A percentile compares a stretch with the other conserved stretches of the same genome.
These are phyloP conservation scores for Sphaerophoria rueppellii DNA, from an alignment of 2,888 invertebrate species.

Conservation along the genomic window DNA sequence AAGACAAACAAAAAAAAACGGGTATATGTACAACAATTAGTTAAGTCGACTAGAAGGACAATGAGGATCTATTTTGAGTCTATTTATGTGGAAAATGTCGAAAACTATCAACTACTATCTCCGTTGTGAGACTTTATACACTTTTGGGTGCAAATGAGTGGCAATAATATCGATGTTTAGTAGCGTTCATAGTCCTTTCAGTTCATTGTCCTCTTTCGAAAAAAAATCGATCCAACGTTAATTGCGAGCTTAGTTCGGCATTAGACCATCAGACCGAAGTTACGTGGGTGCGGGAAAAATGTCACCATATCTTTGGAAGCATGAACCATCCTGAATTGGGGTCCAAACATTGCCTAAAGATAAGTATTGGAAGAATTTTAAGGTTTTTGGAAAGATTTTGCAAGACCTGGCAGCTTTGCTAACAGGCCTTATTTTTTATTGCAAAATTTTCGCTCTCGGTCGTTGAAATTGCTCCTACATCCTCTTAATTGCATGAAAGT, in stretches of 20 bases:
- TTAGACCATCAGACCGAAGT: conserved; percentile 17
- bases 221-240: conserved; percentile 47
- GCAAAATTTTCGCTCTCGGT: too few relatives aligned
- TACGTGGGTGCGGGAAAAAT: too few relatives aligned
- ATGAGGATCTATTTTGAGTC: conserved; percentile 17
- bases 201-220: not conserved
- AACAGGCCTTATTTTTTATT: too few relatives aligned
- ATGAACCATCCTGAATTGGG: too few relatives aligned
- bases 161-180: conserved; percentile 65
- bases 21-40: conserved; percentile 41
- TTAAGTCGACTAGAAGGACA: conserved; percentile 47
- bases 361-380: too few relatives aligned
- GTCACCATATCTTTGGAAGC: too few relatives aligned
- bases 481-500: conserved; percentile 15
- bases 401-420: too few relatives aligned
- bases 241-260: conserved; percentile 57
- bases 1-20: conserved; percentile 10
- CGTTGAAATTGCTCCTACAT: not conserved
- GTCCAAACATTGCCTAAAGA: too few relatives aligned
- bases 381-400: too few relatives aligned
- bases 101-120: conserved; percentile 42
- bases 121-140: not conserved
- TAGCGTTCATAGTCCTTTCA: conserved; percentile 19
- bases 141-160: conserved; percentile 51
- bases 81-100: conserved; percentile 65